Base-by-base conservation (phyloP, 2,113 vertebrate genomes). In the Carlito syrichta region DNA sequence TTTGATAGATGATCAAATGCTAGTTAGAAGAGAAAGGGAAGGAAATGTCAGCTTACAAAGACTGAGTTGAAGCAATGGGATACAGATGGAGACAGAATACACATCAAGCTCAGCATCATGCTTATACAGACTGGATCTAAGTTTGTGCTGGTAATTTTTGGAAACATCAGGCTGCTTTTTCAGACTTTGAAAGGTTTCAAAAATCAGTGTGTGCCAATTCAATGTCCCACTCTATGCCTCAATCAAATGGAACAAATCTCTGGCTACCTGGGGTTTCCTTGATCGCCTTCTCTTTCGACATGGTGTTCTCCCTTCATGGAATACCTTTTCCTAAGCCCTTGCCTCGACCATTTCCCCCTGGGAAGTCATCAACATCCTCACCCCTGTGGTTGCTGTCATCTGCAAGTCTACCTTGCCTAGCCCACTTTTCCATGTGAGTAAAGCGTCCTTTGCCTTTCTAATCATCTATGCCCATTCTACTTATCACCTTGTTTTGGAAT, bases 401-500 rank as follows among this genome's bases (percentile, higher is more conserved):
- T 73, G 3, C 35, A 73, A 35, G 22, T 71, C 25, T 63, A 30
- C 10, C 3, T 20, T 50, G 11, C 71, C 13, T 27, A 38, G 3
- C 0, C 2, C 30, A 25, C 9, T 2, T 9, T 56, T 27, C 32
- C 14, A 9, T 8, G 14, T n/a, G 32, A 71, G 8, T 54, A 43
- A 77, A 86, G 19, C 3, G 27, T 62, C 16, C 17, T 68, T 94
- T 71, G 54, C 4, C 73, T 58, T 90, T 83, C 54, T 48, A 74
- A 50, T 23, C 50, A 40, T 5, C n/a, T 60, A 17, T 58, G n/a
- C 45, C 96, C 77, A 74, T 78, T 93, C 74, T 56, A 19, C 8
- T 86, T 86, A 94, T 82, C 12, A 22, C 23, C 7, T 25, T 83
- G 38, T 20, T 89, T 95, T 91, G 81, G n/a, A 95, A 96, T 93